A percentile compares a stretch with the other conserved stretches of the same genome.
Conservation (phyloP, 2,888 invertebrate genomes). For the Stenichneumon culpator region DNA sequence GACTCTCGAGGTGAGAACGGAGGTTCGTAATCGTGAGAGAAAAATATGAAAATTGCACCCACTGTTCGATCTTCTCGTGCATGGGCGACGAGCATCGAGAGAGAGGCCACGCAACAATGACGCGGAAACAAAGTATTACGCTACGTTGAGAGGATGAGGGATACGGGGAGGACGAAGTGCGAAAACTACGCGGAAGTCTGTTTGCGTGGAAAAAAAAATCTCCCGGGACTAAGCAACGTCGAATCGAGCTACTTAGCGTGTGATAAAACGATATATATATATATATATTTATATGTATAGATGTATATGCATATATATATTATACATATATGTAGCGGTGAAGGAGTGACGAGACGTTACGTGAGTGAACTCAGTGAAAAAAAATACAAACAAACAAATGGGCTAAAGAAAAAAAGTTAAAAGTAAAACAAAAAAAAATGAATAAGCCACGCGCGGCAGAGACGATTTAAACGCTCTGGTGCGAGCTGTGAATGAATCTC, state of each 20-base stretch:
- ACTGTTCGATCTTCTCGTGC: slow-evolving; percentile 8
- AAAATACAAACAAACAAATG: slow-evolving; percentile 32
- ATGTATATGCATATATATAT: slow-evolving; percentile 27
- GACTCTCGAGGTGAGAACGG: slow-evolving; percentile 38
- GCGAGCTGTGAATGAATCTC: slow-evolving; percentile 85
- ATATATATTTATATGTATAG: slow-evolving; percentile 44
- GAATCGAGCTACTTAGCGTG: slow-evolving; percentile 70
- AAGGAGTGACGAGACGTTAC: slow-evolving; percentile 52
- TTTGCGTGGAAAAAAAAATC: slow-evolving; percentile 48
- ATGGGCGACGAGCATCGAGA: neutral
- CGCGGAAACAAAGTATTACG: slow-evolving; percentile 47
- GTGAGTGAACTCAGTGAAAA: slow-evolving; percentile 65
- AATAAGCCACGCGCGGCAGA: slow-evolving; percentile 79
- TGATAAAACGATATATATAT: slow-evolving; percentile 69
- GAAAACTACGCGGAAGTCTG: slow-evolving; percentile 42
- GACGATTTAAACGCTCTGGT: slow-evolving; percentile 81
- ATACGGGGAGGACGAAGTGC: slow-evolving; percentile 26
- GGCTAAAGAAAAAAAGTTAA: slow-evolving; percentile 58
- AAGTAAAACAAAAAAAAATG: slow-evolving; percentile 69
- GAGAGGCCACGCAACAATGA: slow-evolving; percentile 19
- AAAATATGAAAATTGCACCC: neutral
- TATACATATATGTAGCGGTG: slow-evolving; percentile 52
- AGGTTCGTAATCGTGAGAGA: slow-evolving; percentile 1
- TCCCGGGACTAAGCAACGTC: slow-evolving; percentile 61
- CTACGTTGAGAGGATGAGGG: slow-evolving; percentile 19